Percentiles rank a stretch among this genome's conserved stretches.
These are phyloP conservation scores for Ophiothrix spiculata DNA, from an alignment of 35 echinoderm and acorn worm genomes.

Conservation along the genomic window DNA sequence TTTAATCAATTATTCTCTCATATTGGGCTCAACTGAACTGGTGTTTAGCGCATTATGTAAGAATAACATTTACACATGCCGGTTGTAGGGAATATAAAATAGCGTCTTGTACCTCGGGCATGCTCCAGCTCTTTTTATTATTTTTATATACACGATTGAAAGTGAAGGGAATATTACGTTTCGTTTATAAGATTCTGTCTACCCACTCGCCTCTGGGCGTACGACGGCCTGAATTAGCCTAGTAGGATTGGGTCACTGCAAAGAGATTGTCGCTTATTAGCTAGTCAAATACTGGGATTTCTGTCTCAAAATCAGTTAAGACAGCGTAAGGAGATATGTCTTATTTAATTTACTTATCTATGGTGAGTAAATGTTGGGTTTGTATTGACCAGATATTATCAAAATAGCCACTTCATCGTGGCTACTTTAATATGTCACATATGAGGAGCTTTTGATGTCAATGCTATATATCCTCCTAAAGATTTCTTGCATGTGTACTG, in stretches of 20 bases:
- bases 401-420: too few species aligned
- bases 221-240: background rate
- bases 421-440: too few species aligned
- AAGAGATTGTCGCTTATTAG: background rate
- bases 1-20: background rate
- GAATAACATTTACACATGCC: background rate
- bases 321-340: background rate
- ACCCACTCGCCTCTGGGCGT: conserved; percentile 3
- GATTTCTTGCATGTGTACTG: too few species aligned
- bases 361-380: background rate
- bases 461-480: too few species aligned
- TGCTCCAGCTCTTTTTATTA: conserved; percentile 7
- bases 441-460: too few species aligned
- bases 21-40: background rate
- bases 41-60: background rate
- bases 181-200: conserved; percentile 8
- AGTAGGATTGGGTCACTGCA: background rate
- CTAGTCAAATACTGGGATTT: conserved; percentile 11
- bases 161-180: conserved; percentile 15
- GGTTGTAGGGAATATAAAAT: background rate
- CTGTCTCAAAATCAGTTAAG: background rate
- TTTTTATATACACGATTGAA: conserved; percentile 9
- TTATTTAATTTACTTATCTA: background rate
- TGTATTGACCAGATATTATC: too few species aligned
- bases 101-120: conserved; percentile 12